Base-by-base conservation (phyloP, 2,888 invertebrate genomes). In the Sclerodermus sp. region DNA sequence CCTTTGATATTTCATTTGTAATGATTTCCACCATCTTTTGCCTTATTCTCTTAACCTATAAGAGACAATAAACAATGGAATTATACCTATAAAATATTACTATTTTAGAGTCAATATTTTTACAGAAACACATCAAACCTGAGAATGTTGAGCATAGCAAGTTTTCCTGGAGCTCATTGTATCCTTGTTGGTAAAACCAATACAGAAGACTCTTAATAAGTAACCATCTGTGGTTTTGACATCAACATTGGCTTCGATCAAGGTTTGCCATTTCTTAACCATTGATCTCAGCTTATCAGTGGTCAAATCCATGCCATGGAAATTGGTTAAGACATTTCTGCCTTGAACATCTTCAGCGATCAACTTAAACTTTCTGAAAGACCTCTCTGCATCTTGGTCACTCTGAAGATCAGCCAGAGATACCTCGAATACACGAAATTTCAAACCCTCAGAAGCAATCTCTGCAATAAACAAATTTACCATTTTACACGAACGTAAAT, bases 261-360 rank as follows among this genome's bases (percentile, higher is more conserved):
- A 83, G 0, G 98, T 97, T 84, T 96, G 89, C 98, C 98, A 99
- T 82, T 99, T 99, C 83, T 99, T 99, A 8, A 99, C 97, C 96
- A 99, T 98, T 60, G 96, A 97, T 68, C 97, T 88, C 72, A 99
- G 87, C 81, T 99, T 98, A 79, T 99, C 99, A 51, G 97, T 96
- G 65, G 99, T 99, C 74, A 99, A 85, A 78, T 96, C 95, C 98
- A 99, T 99, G 10, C 99, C 99, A 73, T 99, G 97, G 87, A 99
- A 99, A 80, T 99, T 99, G 73, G 97, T 97, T 59, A 99, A 85
- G 37, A 98, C 96, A 82, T 96, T 93, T 66, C 91, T 87, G 13
- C 92, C 93, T 81, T 99, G 97, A 1, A 99, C 97, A 81, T 99
- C 98, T 79, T 99, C 99, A 55, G 95, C 94, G 66, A 99, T 93